Conservation (phyloP, 2,113 vertebrate species). For the Sminthopsis crassicaudata region DNA sequence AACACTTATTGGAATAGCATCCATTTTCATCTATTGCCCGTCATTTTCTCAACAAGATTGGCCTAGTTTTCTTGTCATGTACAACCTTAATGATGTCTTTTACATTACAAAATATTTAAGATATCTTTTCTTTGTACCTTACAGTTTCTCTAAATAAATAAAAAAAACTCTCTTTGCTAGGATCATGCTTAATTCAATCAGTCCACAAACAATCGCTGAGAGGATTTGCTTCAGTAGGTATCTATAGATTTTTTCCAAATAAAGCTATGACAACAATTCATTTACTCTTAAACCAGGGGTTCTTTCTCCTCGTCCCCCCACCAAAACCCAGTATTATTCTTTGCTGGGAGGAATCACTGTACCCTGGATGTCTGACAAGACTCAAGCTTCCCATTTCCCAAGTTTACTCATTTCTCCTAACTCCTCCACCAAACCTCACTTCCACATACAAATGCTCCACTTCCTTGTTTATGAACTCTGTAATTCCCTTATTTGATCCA, state of each 20-base stretch:
- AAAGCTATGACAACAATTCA: slow-evolving; percentile 20
- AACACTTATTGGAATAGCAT: neutral
- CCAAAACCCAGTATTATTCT: too few species aligned
- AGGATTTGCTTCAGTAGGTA: slow-evolving; percentile 63
- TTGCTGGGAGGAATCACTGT: too few species aligned
- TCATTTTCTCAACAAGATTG: neutral
- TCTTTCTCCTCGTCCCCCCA: neutral
- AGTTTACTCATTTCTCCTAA: neutral
- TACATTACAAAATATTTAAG: neutral
- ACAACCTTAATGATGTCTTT: neutral
- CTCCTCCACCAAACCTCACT: neutral
- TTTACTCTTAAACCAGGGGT: neutral
- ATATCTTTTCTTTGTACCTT: neutral
- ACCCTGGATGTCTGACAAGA: neutral
- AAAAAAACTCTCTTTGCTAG: slow-evolving; percentile 64
- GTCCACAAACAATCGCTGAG: slow-evolving; percentile 69
- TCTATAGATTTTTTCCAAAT: slow-evolving; percentile 57
- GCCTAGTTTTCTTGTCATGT: neutral
- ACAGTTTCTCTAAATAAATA: slow-evolving; percentile 64
- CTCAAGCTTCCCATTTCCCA: neutral
- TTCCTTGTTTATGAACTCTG: neutral
- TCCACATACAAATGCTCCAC: neutral
- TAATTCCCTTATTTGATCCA: neutral
- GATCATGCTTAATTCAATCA: slow-evolving; percentile 74
- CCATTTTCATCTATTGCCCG: neutral